These are phyloP conservation scores for Teinopalpus imperialis DNA, from an alignment of 2,888 invertebrate species.

Conservation along the genomic window DNA sequence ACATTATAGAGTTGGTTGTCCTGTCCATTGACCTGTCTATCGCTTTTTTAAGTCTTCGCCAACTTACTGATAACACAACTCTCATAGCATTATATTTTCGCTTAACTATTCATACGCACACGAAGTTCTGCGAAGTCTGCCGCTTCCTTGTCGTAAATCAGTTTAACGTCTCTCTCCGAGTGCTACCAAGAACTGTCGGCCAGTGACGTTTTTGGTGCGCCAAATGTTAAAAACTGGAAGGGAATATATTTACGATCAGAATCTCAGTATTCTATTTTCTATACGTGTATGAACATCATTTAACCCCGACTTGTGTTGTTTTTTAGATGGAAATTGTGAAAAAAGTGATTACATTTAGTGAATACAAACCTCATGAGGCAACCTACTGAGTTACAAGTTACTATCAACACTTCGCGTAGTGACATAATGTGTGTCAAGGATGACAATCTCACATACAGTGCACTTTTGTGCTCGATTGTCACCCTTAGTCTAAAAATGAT, in stretches of 20 bases:
- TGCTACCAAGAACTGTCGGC: slow-evolving; percentile 43
- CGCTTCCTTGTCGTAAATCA: slow-evolving; percentile 60
- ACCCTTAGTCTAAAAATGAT: no score
- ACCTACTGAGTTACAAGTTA: no score
- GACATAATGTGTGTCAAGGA: no score
- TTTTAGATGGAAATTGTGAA: no score
- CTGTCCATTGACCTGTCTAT: not conserved
- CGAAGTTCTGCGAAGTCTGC: slow-evolving; percentile 25
- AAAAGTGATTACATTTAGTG: no score
- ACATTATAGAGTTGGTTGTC: no score
- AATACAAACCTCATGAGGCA: no score
- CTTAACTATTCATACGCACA: slow-evolving; percentile 19
- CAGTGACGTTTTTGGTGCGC: slow-evolving; percentile 19
- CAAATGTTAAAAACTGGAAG: slow-evolving; percentile 24
- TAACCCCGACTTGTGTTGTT: no score
- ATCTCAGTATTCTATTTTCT: slow-evolving; percentile 21
- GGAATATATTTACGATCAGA: slow-evolving; percentile 12
- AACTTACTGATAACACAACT: slow-evolving; percentile 3
- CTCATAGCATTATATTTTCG: slow-evolving; percentile 16
- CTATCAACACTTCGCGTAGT: no score
- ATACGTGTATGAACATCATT: not conserved
- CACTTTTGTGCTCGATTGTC: no score
- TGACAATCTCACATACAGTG: no score
- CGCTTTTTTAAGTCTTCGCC: not conserved
- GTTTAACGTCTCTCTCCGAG: slow-evolving; percentile 52